Percentiles rank a stretch among this genome's conserved stretches.
Evolutionary conservation across 2,888 invertebrate genomes (phyloP).

Genomic region (Aporophyla lueneburgensis): DNA sequence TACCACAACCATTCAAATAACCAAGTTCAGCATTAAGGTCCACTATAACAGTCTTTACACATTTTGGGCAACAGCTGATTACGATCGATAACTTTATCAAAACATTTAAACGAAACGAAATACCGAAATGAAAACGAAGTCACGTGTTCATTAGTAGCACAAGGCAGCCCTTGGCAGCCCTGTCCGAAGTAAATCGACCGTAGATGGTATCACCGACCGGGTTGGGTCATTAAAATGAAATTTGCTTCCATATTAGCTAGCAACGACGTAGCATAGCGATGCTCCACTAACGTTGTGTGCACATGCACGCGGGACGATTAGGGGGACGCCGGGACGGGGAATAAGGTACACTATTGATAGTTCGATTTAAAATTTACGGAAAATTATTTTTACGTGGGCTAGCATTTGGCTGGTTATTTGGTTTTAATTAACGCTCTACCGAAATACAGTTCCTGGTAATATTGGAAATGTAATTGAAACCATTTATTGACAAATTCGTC

Average conservation of each 20-base stretch:
- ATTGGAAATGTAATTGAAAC: background rate
- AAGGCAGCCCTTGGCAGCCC: conserved; percentile 75
- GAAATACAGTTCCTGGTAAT: background rate
- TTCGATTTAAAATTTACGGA: conserved; percentile 31
- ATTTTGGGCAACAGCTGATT: background rate
- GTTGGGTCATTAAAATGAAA: conserved; percentile 88
- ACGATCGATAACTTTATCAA: conserved; percentile 39
- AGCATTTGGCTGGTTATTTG: background rate
- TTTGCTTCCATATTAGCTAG: conserved; percentile 82
- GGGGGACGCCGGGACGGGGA: background rate
- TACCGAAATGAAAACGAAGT: conserved; percentile 61
- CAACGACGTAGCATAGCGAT: conserved; percentile 64
- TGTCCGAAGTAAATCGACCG: conserved; percentile 78
- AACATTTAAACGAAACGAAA: conserved; percentile 46
- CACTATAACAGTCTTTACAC: background rate
- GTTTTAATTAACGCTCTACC: background rate
- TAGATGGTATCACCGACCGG: conserved; percentile 79
- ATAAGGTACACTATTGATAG: conserved; percentile 27
- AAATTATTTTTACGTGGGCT: background rate
- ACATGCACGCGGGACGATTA: conserved; percentile 41
- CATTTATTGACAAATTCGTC: background rate
- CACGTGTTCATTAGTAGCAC: conserved; percentile 55
- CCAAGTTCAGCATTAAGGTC: background rate
- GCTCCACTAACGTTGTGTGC: conserved; percentile 60
- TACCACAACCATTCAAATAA: background rate